phyloP scores from a whole-genome alignment of 2,888 invertebrate genomes.

The Cybosia mesomella region DNA sequence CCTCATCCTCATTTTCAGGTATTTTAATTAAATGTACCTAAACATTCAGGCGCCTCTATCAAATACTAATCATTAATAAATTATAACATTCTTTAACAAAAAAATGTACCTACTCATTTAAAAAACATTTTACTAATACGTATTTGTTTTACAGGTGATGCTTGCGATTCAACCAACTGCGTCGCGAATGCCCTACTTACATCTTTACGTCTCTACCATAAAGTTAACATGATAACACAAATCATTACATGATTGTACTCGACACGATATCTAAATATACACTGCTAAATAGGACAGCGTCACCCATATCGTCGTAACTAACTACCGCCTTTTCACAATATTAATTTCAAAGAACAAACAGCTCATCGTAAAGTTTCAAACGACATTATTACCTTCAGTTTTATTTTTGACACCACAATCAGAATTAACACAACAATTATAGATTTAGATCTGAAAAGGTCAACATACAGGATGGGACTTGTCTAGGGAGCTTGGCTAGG shows the following conservation, averaged over 20 bases:
- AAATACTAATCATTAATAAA: neutral
- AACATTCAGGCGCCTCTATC: no score
- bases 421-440: no score
- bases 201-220: slow-evolving; percentile 4
- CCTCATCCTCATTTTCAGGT: no score
- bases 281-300: neutral
- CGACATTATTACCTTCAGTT: neutral
- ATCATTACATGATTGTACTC: neutral
- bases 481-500: no score
- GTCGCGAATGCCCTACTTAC: slow-evolving; percentile 29
- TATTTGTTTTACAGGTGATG: slow-evolving; percentile 38
- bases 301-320: neutral
- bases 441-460: no score
- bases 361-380: no score
- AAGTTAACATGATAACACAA: slow-evolving; percentile 3
- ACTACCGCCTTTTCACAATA: neutral
- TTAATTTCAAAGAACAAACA: neutral
- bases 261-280: neutral
- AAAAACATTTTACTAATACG: neutral
- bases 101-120: neutral
- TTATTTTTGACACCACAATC: neutral
- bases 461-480: no score
- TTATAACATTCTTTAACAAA: neutral
- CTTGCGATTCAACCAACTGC: slow-evolving; percentile 37
- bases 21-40: no score